Conservation (phyloP, 1,140 invertebrate species). For the Drosophila subpulchrella region DNA sequence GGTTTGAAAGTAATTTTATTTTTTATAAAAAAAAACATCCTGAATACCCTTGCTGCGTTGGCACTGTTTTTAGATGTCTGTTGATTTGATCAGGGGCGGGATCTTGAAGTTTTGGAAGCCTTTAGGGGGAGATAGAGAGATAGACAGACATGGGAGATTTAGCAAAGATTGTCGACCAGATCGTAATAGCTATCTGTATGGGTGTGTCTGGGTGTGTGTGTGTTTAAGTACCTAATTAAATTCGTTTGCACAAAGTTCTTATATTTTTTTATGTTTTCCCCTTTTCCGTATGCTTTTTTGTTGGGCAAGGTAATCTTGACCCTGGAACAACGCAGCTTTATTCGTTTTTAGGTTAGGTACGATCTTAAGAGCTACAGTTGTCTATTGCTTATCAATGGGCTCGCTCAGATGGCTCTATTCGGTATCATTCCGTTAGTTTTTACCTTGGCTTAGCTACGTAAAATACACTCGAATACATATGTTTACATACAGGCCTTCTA, state of each 20-base stretch:
- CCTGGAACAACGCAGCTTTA: conserved; percentile 9
- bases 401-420: conserved; percentile 4
- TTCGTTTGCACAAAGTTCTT: conserved; percentile 65
- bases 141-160: background rate
- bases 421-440: background rate
- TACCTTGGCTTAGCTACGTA: conserved; percentile 52
- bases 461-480: conserved; percentile 52
- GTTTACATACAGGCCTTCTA: conserved; percentile 49
- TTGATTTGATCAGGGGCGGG: background rate
- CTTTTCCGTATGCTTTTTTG: background rate
- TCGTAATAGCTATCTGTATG: conserved; percentile 20
- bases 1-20: conserved; percentile 5
- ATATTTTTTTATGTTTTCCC: background rate
- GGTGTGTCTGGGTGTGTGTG: conserved; percentile 23
- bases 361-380: conserved; percentile 57
- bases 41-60: conserved; percentile 43
- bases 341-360: conserved; percentile 28
- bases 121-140: conserved; percentile 29
- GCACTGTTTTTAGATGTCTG: conserved; percentile 25
- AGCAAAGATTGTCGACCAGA: conserved; percentile 31
- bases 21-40: conserved; percentile 28
- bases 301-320: background rate
- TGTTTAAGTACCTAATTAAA: conserved; percentile 74
- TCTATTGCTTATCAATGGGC: conserved; percentile 64
- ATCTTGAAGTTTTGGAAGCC: conserved; percentile 25